Percentiles rank a stretch among this genome's conserved stretches.
Conservation (phyloP, 2,797 vertebrate species). For the Clarias laeviceps region DNA sequence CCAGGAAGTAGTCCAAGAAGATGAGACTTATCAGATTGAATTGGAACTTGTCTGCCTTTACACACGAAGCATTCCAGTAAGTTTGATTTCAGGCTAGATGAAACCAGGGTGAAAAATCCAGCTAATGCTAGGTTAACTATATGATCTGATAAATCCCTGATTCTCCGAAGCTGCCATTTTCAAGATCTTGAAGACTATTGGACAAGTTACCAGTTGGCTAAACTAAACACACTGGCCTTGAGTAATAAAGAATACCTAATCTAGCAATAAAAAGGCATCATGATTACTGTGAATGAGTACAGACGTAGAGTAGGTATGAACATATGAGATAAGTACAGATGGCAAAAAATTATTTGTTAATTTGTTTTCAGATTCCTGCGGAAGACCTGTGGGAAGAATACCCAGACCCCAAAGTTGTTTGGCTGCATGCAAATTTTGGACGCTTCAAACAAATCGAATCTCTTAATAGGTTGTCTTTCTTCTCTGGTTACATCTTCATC, state of each 20-base stretch:
- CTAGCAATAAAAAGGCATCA: neutral
- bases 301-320: neutral
- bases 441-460: conserved; percentile 22
- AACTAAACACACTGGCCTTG: neutral
- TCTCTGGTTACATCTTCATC: conserved; percentile 76
- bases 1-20: neutral
- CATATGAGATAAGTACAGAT: neutral
- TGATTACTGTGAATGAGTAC: neutral
- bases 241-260: neutral
- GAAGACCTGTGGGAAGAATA: conserved; percentile 50
- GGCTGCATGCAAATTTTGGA: conserved; percentile 62
- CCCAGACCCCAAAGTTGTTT: conserved; percentile 63
- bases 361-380: conserved; percentile 64
- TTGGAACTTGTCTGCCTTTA: neutral
- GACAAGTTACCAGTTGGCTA: neutral
- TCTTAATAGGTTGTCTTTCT: conserved; percentile 67
- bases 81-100: neutral
- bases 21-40: too few relatives aligned
- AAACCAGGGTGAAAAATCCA: neutral
- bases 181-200: too few relatives aligned
- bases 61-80: neutral
- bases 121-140: neutral
- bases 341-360: neutral
- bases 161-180: neutral
- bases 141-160: neutral